Evolutionary conservation across 2,797 vertebrate genomes (phyloP), one percentile per base, ranked within the genome.

Genomic region (Fringilla coelebs): DNA sequence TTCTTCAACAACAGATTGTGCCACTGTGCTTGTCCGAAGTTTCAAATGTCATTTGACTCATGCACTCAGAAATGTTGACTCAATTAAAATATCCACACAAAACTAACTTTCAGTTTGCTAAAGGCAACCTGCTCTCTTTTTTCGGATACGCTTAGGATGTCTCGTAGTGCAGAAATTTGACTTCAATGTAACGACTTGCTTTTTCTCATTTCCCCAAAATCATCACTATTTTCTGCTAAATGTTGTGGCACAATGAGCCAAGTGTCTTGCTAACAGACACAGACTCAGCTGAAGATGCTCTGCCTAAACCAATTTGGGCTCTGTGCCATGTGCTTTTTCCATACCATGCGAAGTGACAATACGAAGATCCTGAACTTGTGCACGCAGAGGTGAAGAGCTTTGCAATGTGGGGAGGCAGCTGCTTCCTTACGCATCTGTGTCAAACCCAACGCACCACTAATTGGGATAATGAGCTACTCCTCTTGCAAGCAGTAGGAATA

Each of bases 41-140:
- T 89, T 71, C 75, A 93, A 91, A 93, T 83, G 36, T 45, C 72
- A 60, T 46, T 85, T 66, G 58, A 78, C 38, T 88, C 76, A 65
- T 17, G 36, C 12, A 3, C 43, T 78, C n/a, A 63, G 43, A 89
- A 90, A 77, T 9, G 31, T 36, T 91, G 54, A 90, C 29, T 55
- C 61, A 54, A 17, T 62, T 76, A 68, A 89, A 89, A 93, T 51
- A 90, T 10, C 40, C 61, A 77, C 19, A 79, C 18, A 82, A 92
- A 87, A 45, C 12, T 25, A 71, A 74, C 41, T 51, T 85, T 13
- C 12, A 52, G 28, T 34, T 78, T 34, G n/a, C 26, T 61, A 62
- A 72, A 82, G 63, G 34, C 40, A 87, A 66, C 10, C 57, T 76
- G 20, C 21, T 45, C 8, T 19, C 34, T 48, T 51, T 76, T 22